Evolutionary conservation across 2,113 vertebrate species (phyloP).

Genomic region (Rhabdomys dilectus): DNA sequence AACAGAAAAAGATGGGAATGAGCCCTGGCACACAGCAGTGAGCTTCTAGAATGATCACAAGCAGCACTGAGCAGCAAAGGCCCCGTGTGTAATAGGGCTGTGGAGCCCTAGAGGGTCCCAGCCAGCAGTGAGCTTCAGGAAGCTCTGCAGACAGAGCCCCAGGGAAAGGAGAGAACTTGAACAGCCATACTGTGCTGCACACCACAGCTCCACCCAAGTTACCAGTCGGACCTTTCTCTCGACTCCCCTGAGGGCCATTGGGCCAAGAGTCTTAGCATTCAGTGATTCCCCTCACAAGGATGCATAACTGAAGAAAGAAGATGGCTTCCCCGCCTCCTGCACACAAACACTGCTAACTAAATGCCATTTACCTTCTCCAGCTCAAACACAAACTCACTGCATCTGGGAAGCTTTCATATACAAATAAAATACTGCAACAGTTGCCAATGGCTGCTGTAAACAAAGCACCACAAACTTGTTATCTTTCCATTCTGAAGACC

Average conservation of each 20-base stretch:
- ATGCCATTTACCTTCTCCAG: background rate
- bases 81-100: background rate
- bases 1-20: background rate
- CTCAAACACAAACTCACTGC: background rate
- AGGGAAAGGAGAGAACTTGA: background rate
- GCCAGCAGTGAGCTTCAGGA: background rate
- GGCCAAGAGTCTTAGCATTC: background rate
- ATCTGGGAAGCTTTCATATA: background rate
- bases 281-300: background rate
- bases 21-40: background rate
- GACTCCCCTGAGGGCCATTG: background rate
- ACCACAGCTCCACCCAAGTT: background rate
- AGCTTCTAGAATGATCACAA: background rate
- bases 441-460: background rate
- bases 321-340: background rate
- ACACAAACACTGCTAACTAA: background rate
- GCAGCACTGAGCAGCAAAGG: background rate
- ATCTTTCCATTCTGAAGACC: background rate
- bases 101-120: background rate
- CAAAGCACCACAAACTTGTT: background rate
- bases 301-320: background rate
- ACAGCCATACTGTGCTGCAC: background rate
- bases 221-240: background rate
- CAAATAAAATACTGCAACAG: background rate
- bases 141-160: background rate